These are phyloP conservation scores for Tubulanus polymorphus DNA, from an alignment of 2,888 invertebrate species.

Conservation along the genomic window DNA sequence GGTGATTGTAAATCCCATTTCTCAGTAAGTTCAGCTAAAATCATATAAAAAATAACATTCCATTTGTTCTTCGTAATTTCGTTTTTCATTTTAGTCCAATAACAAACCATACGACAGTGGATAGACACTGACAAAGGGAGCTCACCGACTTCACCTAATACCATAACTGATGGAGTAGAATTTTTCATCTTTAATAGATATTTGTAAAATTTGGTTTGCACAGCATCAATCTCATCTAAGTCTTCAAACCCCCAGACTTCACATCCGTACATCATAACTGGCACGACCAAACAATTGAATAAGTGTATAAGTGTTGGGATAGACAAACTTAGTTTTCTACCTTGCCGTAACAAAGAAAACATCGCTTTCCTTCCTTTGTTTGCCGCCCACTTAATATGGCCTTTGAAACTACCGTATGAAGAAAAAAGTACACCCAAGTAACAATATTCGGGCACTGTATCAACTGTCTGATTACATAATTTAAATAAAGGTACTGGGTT, in stretches of 20 bases:
- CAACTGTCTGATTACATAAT: not conserved
- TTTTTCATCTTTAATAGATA: conserved; percentile 6
- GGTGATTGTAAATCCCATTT: too few species aligned
- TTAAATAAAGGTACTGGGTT: not conserved
- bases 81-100: conserved; percentile 2
- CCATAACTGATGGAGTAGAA: conserved; percentile 9
- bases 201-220: conserved; percentile 8
- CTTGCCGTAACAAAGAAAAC: not conserved
- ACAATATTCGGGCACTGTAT: not conserved
- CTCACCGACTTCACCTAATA: conserved; percentile 9
- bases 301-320: not conserved
- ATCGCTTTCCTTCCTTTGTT: conserved; percentile 1
- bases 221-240: not conserved
- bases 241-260: conserved; percentile 7
- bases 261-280: conserved; percentile 3
- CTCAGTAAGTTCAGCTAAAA: too few species aligned
- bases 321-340: not conserved
- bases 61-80: too few species aligned
- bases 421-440: conserved; percentile 2
- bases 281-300: conserved; percentile 1
- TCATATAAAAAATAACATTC: too few species aligned
- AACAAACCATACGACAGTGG: conserved; percentile 4
- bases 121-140: conserved; percentile 2
- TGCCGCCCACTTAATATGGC: not conserved
- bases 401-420: not conserved